Percentiles rank a stretch among this genome's conserved stretches.
Conservation (phyloP, 2,797 vertebrate species). For the Huso huso region DNA sequence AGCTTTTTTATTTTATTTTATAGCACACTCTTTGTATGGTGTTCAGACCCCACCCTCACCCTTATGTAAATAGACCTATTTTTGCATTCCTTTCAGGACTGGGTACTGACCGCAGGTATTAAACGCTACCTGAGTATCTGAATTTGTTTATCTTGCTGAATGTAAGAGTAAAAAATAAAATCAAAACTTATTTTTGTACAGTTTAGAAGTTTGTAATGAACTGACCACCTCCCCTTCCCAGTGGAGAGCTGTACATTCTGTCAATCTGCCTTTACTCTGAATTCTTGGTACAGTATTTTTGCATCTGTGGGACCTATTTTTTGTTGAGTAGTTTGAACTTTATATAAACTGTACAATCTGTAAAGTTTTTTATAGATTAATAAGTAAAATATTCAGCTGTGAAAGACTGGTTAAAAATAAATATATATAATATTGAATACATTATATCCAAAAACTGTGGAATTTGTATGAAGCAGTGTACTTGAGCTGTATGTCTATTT, state of each 20-base stretch:
- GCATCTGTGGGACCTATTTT: conserved; percentile 75
- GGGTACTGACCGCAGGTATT: conserved; percentile 51
- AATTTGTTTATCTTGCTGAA: conserved; percentile 64
- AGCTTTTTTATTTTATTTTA: conserved; percentile 37
- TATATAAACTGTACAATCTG: conserved; percentile 79
- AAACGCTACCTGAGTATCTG: conserved; percentile 49
- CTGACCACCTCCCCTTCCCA: conserved; percentile 54
- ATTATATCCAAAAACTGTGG: no score
- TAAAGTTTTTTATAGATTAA: conserved; percentile 76
- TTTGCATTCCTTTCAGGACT: conserved; percentile 53
- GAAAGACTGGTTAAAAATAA: conserved; percentile 77
- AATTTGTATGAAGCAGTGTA: no score
- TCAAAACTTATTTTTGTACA: conserved; percentile 76
- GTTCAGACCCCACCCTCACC: conserved; percentile 53
- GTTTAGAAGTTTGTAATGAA: conserved; percentile 73
- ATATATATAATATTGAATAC: conserved; percentile 16
- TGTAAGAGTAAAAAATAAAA: conserved; percentile 59
- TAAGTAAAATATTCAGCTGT: conserved; percentile 73
- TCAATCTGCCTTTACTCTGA: conserved; percentile 65
- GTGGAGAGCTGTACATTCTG: conserved; percentile 60
- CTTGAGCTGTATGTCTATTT: no score
- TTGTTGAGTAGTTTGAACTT: conserved; percentile 67
- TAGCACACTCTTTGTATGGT: conserved; percentile 19
- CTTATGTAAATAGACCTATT: conserved; percentile 50
- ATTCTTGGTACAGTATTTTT: conserved; percentile 73